Base-by-base conservation (phyloP, 2,797 vertebrate genomes). In the Epinephelus malabaricus region DNA sequence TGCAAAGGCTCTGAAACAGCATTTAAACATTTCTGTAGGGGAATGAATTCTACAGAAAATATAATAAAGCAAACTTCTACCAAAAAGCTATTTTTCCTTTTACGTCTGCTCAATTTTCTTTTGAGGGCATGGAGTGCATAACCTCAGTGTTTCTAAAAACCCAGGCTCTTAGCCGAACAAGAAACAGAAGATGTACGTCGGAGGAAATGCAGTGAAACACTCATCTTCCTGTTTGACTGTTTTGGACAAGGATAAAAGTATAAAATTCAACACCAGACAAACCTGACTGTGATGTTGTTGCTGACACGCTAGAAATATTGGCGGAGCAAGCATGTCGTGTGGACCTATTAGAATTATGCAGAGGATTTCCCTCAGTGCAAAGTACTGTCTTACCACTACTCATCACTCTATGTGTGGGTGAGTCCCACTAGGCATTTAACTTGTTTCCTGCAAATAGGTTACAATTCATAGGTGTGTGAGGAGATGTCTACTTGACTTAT, bases 401-500 rank as follows among this genome's bases (percentile, higher is more conserved):
- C 85, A 89, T 88, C 78, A 58, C 69, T 83, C 38, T 58, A 62
- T 81, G 78, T 81, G 81, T 83, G 83, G 72, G 76, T 80, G 86
- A 82, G 59, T 81, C 86, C 82, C 81, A 59, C 43, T 8, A 69
- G 81, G 78, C 89, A 59, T 84, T 81, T 55, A 77, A 85, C 84
- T 82, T 65, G 74, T 86, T 91, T 88, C 83, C 83, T 63, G 70
- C 73, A 90, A 90, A 90, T 82, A 82, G 78, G 86, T 85, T 85
- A 85, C 82, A 86, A 87, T 74, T 88, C 86, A 79, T 82, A 81
- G 83, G 79, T 87, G 88, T 86, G 79, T 79, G 68, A 83, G 66
- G 38, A 72, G 81, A 79, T 79, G 86, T 89, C 91, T 83, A 13
- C 76, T 83, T 91, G 88, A 89, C 79, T 87, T 84, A 93, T 84